Evolutionary conservation across 2,888 invertebrate genomes (phyloP).

Genomic region (Callyntrura sp.): DNA sequence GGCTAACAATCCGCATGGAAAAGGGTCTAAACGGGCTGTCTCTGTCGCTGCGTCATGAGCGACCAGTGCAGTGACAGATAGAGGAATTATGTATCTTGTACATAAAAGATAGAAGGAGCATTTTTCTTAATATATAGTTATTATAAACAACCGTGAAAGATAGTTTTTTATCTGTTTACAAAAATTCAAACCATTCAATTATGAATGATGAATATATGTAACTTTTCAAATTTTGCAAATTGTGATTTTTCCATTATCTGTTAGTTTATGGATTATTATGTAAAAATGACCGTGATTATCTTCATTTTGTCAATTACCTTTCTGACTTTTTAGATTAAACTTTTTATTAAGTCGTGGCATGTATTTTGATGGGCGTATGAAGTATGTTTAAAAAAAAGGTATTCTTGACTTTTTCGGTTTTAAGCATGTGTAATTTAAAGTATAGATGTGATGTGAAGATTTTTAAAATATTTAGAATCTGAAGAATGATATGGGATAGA

Average conservation of each 20-base stretch:
- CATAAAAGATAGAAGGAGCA: not conserved
- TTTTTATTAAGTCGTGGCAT: not conserved
- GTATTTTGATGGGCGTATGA: not conserved
- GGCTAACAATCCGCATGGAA: constrained; percentile 82
- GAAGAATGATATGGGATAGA: not conserved
- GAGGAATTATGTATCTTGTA: not conserved
- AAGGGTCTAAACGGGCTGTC: constrained; percentile 67
- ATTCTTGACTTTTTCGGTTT: not conserved
- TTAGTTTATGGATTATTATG: not conserved
- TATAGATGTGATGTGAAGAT: not conserved
- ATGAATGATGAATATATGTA: not conserved
- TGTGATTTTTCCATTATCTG: constrained; percentile 31
- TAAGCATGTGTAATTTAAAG: not conserved
- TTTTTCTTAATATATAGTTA: not conserved
- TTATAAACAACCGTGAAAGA: not conserved
- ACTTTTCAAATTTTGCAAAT: not conserved
- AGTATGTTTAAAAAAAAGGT: not conserved
- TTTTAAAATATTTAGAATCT: not conserved
- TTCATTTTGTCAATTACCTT: constrained; percentile 33
- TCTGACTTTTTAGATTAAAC: too few relatives aligned
- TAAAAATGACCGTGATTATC: constrained; percentile 25
- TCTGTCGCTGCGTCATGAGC: constrained; percentile 66
- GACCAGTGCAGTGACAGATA: not conserved
- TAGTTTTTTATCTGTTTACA: not conserved
- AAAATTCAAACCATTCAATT: not conserved